Evolutionary conservation across 2,797 vertebrate genomes (phyloP).

Genomic region (Arctocebus calabarensis): DNA sequence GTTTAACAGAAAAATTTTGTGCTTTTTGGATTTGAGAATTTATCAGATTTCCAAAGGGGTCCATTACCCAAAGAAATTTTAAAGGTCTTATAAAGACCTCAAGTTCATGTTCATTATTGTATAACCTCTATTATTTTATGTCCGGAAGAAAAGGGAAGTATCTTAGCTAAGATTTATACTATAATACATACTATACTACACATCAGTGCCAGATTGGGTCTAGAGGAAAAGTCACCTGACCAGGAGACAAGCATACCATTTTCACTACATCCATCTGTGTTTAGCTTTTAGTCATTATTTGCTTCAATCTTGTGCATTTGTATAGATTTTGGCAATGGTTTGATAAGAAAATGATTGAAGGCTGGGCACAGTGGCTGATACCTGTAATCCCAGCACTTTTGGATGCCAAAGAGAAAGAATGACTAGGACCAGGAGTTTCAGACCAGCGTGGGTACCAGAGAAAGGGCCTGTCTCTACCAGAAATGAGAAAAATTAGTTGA

Average conservation of each 20-base stretch:
- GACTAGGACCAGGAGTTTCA: not conserved
- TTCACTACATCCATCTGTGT: not conserved
- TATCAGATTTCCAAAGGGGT: not conserved
- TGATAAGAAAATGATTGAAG: not conserved
- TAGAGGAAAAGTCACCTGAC: not conserved
- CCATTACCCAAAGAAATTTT: not conserved
- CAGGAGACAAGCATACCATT: not conserved
- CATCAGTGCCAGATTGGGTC: not conserved
- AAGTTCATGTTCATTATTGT: slow-evolving; percentile 6
- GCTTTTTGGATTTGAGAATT: not conserved
- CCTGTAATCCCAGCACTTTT: not conserved
- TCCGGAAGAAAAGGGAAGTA: not conserved
- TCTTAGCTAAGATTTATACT: not conserved
- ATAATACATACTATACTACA: not conserved
- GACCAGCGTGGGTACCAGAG: not conserved
- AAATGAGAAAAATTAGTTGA: not conserved
- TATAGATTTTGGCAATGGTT: not conserved
- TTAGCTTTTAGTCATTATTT: slow-evolving; percentile 13
- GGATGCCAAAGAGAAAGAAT: not conserved
- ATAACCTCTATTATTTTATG: not conserved
- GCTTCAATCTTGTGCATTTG: not conserved
- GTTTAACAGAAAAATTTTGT: slow-evolving; percentile 8
- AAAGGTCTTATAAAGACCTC: not conserved
- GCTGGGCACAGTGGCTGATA: not conserved
- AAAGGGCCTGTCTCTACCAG: not conserved